Conservation (phyloP, 2,888 invertebrate species). For the Asteroscopus sphinx region DNA sequence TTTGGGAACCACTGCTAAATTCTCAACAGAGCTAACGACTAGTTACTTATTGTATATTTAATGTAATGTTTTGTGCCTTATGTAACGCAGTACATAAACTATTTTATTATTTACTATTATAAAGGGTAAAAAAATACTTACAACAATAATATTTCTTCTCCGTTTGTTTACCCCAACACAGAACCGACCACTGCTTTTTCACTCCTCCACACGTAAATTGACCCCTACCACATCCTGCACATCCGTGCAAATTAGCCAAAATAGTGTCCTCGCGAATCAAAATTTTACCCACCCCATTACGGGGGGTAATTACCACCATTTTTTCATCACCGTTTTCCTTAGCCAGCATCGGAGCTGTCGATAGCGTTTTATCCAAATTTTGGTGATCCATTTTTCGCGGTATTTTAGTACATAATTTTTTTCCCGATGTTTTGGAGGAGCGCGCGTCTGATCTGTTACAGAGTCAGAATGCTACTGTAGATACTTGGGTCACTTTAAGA, state of each 20-base stretch:
- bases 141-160: conserved; percentile 81
- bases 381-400: conserved; percentile 65
- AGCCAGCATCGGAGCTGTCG: conserved; percentile 66
- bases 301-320: conserved; percentile 65
- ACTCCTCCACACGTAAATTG: conserved; percentile 80
- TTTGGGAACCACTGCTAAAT: no score
- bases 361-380: conserved; percentile 61
- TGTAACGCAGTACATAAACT: no score
- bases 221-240: conserved; percentile 78
- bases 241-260: conserved; percentile 75
- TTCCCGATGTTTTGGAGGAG: background rate
- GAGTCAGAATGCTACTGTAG: conserved; percentile 27
- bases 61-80: no score
- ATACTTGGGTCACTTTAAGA: conserved; percentile 23
- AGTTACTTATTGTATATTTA: no score
- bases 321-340: conserved; percentile 67
- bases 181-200: conserved; percentile 79
- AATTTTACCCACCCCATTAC: conserved; percentile 71
- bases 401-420: conserved; percentile 33
- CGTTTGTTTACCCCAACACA: conserved; percentile 83
- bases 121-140: no score
- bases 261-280: conserved; percentile 83
- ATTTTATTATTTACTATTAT: no score
- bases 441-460: conserved; percentile 18
- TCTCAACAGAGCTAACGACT: no score